Conservation (phyloP, 1,140 invertebrate species). For the Drosophila subpulchrella region DNA sequence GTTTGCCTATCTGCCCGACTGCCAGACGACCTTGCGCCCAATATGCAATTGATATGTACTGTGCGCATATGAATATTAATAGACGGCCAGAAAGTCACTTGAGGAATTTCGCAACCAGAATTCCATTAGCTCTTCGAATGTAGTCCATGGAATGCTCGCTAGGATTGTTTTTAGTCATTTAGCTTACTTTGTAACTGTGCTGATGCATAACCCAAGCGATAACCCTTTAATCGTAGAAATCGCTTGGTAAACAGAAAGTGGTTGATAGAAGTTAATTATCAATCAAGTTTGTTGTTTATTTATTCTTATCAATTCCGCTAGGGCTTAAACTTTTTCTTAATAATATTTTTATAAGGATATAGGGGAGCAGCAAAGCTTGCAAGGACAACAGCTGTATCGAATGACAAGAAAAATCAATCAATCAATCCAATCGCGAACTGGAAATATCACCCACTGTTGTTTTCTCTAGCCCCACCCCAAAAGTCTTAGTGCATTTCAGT, state of each 20-base stretch:
- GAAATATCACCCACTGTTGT: not conserved
- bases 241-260: not conserved
- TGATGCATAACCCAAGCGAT: not conserved
- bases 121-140: not conserved
- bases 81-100: conserved; percentile 27
- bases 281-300: too few species aligned
- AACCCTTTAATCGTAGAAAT: conserved; percentile 5
- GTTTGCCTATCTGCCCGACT: conserved; percentile 27
- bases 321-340: not conserved
- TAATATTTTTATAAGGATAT: too few species aligned
- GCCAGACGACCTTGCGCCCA: conserved; percentile 68
- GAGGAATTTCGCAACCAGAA: not conserved
- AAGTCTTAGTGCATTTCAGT: not conserved
- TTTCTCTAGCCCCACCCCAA: not conserved
- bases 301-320: not conserved
- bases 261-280: not conserved
- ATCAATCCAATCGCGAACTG: conserved; percentile 10
- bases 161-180: not conserved
- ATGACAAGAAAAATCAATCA: conserved; percentile 20
- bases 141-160: not conserved
- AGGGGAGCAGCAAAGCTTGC: not conserved
- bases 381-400: conserved; percentile 9
- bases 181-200: not conserved
- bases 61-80: conserved; percentile 20
- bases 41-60: conserved; percentile 67